Conservation (phyloP, 2,888 invertebrate species). For the Frankliniella fusca region DNA sequence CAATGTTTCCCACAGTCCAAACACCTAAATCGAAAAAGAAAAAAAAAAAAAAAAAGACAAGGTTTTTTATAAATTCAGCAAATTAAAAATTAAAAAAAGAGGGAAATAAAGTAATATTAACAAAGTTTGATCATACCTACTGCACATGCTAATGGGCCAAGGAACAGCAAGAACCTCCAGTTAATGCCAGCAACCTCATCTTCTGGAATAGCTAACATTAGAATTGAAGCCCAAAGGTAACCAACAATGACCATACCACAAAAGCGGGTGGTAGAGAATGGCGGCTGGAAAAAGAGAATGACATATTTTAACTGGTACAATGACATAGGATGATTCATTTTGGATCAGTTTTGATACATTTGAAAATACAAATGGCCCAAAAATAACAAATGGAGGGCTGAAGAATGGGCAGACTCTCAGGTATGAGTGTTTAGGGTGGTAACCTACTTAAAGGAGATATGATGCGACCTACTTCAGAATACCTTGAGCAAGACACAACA, state of each 20-base stretch:
- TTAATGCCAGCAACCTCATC: slow-evolving; percentile 67
- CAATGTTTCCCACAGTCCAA: slow-evolving; percentile 87
- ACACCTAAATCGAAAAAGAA: slow-evolving; percentile 64
- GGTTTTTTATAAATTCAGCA: background rate
- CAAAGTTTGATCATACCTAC: slow-evolving; percentile 56
- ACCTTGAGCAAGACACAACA: no score
- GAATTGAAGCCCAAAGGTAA: slow-evolving; percentile 74
- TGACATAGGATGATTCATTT: background rate
- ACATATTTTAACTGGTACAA: background rate
- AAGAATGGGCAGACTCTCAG: background rate
- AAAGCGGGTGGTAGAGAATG: slow-evolving; percentile 74
- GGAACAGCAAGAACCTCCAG: slow-evolving; percentile 64
- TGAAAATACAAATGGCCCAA: background rate
- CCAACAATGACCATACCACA: slow-evolving; percentile 71
- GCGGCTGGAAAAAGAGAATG: slow-evolving; percentile 58
- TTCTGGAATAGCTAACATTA: slow-evolving; percentile 71
- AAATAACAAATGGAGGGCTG: no score
- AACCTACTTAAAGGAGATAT: background rate
- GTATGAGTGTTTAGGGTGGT: background rate
- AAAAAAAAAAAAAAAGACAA: background rate
- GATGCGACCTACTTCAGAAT: no score
- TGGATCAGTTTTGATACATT: background rate
- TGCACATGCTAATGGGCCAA: slow-evolving; percentile 68
- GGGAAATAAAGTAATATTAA: background rate
- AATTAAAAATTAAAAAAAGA: background rate